phyloP scores from a whole-genome alignment of 2,888 invertebrate species.

The Eupsilia transversa region DNA sequence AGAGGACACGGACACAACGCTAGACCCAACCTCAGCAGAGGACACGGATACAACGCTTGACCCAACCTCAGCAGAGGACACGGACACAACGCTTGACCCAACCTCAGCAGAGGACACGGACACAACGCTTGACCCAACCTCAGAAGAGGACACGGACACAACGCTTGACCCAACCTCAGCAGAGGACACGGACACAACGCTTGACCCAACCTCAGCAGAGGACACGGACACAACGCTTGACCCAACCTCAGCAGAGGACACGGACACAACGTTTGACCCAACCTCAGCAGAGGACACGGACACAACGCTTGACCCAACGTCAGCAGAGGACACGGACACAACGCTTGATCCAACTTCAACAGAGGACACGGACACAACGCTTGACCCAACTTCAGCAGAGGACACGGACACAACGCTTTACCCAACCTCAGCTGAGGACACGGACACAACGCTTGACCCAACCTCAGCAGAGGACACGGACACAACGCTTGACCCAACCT shows the following conservation, averaged over 20 bases:
- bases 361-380: neutral
- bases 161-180: accelerated
- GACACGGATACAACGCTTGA: neutral
- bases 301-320: neutral
- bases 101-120: neutral
- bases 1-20: too few relatives aligned
- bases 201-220: neutral
- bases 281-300: neutral
- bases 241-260: accelerated
- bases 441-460: neutral
- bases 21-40: neutral
- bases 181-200: neutral
- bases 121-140: neutral
- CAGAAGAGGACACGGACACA: neutral
- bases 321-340: neutral
- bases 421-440: too few relatives aligned
- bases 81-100: neutral
- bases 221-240: neutral
- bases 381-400: neutral
- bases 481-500: neutral
- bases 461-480: too few relatives aligned
- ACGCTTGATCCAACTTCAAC: neutral
- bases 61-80: too few relatives aligned
- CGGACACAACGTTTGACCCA: neutral
- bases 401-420: neutral